A percentile compares a stretch with the other conserved stretches of the same genome.
phyloP scores from a whole-genome alignment of 2,113 vertebrate genomes.

The Euleptes europaea region DNA sequence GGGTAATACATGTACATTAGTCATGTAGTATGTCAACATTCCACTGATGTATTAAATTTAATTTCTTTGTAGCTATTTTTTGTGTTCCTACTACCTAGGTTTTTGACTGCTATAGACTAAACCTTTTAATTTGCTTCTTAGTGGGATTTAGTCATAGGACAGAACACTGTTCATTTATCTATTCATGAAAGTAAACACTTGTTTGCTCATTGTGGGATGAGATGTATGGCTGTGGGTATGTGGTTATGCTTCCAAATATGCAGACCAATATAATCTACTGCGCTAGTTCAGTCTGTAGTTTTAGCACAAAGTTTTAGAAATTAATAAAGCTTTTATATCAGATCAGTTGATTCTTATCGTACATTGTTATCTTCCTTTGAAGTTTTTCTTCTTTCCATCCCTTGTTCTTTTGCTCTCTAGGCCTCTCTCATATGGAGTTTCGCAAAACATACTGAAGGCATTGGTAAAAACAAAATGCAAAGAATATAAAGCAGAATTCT shows the following conservation, averaged over 20 bases:
- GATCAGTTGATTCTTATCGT: accelerated
- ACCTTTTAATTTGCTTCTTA: background rate
- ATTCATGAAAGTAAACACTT: background rate
- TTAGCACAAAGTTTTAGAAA: background rate
- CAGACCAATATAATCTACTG: background rate
- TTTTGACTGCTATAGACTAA: background rate
- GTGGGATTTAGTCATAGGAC: too few species aligned
- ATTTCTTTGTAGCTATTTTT: background rate
- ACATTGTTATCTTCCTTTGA: background rate
- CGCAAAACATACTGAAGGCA: background rate
- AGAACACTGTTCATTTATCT: background rate
- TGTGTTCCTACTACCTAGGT: background rate
- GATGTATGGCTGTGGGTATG: too few species aligned
- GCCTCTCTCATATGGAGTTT: background rate
- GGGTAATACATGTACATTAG: too few species aligned
- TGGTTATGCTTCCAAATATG: background rate
- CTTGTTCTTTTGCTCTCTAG: background rate
- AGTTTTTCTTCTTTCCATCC: background rate
- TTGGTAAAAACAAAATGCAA: background rate
- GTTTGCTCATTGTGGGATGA: accelerated
- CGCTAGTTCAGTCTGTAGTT: accelerated
- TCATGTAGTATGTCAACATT: background rate
- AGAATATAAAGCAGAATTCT: background rate
- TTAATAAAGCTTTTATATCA: background rate
- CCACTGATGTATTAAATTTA: background rate